Conservation (phyloP, 1,140 invertebrate genomes). For the Ceratina australensis region DNA sequence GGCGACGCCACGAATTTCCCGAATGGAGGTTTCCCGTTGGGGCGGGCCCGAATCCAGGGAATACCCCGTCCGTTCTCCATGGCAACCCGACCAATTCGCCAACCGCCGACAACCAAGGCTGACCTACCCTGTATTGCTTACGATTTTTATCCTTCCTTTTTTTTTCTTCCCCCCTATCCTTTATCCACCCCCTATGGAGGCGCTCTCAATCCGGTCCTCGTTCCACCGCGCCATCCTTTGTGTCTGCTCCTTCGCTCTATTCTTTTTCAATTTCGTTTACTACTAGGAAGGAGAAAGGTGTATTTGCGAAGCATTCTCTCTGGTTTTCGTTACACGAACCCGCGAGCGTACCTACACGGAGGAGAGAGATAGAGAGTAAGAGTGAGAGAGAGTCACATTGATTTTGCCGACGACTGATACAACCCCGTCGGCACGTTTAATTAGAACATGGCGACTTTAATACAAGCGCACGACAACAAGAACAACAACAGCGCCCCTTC, state of each 20-base stretch:
- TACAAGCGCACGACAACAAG: slow-evolving; percentile 79
- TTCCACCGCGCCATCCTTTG: slow-evolving; percentile 34
- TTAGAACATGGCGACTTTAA: slow-evolving; percentile 79
- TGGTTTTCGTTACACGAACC: background rate
- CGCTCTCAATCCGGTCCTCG: slow-evolving; percentile 22
- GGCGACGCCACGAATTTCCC: slow-evolving; percentile 75
- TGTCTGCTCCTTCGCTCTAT: slow-evolving; percentile 29
- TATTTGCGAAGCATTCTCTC: background rate
- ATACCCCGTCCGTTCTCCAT: slow-evolving; percentile 72
- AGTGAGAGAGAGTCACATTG: slow-evolving; percentile 65
- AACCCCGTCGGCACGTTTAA: slow-evolving; percentile 78
- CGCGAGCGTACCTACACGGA: background rate
- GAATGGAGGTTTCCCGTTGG: slow-evolving; percentile 75
- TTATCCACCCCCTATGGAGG: background rate
- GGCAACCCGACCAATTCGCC: slow-evolving; percentile 77
- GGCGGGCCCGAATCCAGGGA: slow-evolving; percentile 73
- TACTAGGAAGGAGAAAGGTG: slow-evolving; percentile 9
- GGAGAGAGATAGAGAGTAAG: slow-evolving; percentile 4
- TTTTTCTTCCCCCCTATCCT: background rate
- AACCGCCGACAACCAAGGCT: slow-evolving; percentile 74
- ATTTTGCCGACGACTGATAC: slow-evolving; percentile 79
- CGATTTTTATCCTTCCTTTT: slow-evolving; percentile 34
- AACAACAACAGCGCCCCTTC: slow-evolving; percentile 76
- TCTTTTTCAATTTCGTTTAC: slow-evolving; percentile 44
- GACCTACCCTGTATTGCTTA: slow-evolving; percentile 65